Conservation (phyloP, 1,140 invertebrate species). For the Thaumetopoea pityocampa region DNA sequence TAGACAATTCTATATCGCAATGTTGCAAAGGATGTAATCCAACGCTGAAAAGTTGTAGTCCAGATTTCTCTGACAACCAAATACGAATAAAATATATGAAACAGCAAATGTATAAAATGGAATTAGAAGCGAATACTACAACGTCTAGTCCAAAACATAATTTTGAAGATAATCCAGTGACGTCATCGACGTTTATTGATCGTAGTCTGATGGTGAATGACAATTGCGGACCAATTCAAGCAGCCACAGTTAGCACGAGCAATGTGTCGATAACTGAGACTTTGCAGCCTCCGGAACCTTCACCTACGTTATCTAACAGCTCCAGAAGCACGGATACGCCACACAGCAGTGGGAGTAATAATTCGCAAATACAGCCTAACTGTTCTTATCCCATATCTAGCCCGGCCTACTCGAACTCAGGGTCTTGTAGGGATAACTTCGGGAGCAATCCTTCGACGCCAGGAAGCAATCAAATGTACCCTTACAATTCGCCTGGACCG, state of each 20-base stretch:
- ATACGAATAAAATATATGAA: constrained; percentile 50
- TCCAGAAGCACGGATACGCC: constrained; percentile 68
- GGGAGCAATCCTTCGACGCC: constrained; percentile 64
- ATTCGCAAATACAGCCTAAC: constrained; percentile 54
- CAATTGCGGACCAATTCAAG: constrained; percentile 82
- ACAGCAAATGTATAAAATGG: constrained; percentile 48
- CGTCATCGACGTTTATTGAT: constrained; percentile 82
- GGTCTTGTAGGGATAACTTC: constrained; percentile 56
- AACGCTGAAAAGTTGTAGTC: constrained; percentile 51
- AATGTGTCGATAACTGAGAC: constrained; percentile 81
- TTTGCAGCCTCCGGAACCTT: constrained; percentile 65
- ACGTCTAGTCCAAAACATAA: constrained; percentile 75
- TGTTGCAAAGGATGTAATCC: constrained; percentile 63
- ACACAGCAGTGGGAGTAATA: constrained; percentile 55
- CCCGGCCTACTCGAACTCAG: constrained; percentile 61
- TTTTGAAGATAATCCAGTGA: constrained; percentile 82
- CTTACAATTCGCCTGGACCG: constrained; percentile 63
- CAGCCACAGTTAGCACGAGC: constrained; percentile 85
- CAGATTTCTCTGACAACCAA: constrained; percentile 46
- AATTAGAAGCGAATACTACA: constrained; percentile 46
- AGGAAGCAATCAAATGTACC: constrained; percentile 46
- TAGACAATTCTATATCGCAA: constrained; percentile 35
- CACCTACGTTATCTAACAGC: constrained; percentile 70
- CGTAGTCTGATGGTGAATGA: constrained; percentile 75
- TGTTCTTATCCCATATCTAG: constrained; percentile 60